Percentiles rank a stretch among this genome's conserved stretches.
These are phyloP conservation scores for Chelonus formosanus DNA, from an alignment of 2,888 invertebrate genomes.

Conservation along the genomic window DNA sequence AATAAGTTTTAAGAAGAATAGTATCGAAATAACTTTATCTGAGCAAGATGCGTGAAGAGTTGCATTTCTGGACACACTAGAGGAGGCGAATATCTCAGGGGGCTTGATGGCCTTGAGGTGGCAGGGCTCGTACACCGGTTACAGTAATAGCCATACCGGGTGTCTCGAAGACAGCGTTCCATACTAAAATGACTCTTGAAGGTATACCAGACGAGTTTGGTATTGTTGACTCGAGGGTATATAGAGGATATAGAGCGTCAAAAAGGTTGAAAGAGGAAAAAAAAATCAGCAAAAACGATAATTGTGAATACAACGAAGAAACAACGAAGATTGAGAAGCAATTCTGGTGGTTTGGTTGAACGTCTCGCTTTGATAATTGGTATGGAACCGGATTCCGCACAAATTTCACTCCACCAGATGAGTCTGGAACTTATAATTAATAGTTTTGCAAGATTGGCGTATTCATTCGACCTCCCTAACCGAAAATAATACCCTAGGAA, in stretches of 20 bases:
- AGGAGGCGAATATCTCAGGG: conserved; percentile 9
- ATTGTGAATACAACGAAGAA: neutral
- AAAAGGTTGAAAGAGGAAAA: conserved; percentile 11
- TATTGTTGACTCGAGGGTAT: too few relatives aligned
- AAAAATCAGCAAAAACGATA: conserved; percentile 13
- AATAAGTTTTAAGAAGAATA: too few relatives aligned
- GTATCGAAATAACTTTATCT: too few relatives aligned
- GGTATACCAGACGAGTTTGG: too few relatives aligned
- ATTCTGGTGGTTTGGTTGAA: conserved; percentile 10
- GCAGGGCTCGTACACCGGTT: conserved; percentile 47
- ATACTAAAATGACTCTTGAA: neutral
- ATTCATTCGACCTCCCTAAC: conserved; percentile 17
- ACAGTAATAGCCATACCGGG: conserved; percentile 48
- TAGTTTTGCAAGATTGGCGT: conserved; percentile 47
- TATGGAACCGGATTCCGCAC: conserved; percentile 49
- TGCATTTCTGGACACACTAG: conserved; percentile 5
- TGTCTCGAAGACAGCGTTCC: conserved; percentile 29
- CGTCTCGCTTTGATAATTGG: conserved; percentile 14
- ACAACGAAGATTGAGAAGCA: neutral
- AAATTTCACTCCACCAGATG: conserved; percentile 33
- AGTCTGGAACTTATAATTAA: conserved; percentile 56
- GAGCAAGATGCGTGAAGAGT: too few relatives aligned
- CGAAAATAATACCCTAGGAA: conserved; percentile 38
- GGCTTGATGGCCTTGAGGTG: conserved; percentile 4
- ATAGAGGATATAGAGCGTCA: too few relatives aligned